These are phyloP conservation scores for Ophthalmotilapia sp. DNA, from an alignment of 2,113 vertebrate genomes.

Conservation along the genomic window DNA sequence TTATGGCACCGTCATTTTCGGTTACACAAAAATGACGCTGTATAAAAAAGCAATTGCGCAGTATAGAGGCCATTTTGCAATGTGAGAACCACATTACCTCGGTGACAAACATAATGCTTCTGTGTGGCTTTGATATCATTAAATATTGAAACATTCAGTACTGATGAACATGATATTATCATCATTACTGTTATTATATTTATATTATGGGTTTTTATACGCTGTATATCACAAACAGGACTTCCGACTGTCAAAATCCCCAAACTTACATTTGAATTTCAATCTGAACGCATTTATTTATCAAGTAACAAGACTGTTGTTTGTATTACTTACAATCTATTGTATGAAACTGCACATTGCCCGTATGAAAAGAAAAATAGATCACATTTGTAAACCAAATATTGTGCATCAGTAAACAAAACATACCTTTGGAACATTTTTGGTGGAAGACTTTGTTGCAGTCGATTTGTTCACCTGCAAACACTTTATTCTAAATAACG, in stretches of 20 bases:
- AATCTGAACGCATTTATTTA: neutral
- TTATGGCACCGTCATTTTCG: conserved; percentile 58
- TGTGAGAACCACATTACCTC: conserved; percentile 38
- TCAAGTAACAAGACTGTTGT: neutral
- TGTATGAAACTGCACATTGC: neutral
- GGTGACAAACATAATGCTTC: conserved; percentile 56
- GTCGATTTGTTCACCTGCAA: neutral
- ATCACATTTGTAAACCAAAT: neutral
- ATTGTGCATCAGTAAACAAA: neutral
- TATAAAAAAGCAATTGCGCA: conserved; percentile 59
- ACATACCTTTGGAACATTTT: neutral
- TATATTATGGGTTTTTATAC: neutral
- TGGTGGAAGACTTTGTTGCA: neutral
- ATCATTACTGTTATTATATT: neutral
- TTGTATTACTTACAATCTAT: neutral
- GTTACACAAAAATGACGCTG: conserved; percentile 57
- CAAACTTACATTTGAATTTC: neutral
- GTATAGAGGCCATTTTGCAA: conserved; percentile 54
- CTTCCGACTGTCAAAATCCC: neutral
- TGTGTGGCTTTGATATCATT: conserved; percentile 19
- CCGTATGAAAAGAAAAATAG: neutral
- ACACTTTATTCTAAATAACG: neutral
- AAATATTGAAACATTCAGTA: conserved; percentile 7
- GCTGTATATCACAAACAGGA: neutral
- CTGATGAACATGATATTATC: conserved; percentile 3